Conservation (phyloP, 2,888 invertebrate genomes). For the Phortica okadai region DNA sequence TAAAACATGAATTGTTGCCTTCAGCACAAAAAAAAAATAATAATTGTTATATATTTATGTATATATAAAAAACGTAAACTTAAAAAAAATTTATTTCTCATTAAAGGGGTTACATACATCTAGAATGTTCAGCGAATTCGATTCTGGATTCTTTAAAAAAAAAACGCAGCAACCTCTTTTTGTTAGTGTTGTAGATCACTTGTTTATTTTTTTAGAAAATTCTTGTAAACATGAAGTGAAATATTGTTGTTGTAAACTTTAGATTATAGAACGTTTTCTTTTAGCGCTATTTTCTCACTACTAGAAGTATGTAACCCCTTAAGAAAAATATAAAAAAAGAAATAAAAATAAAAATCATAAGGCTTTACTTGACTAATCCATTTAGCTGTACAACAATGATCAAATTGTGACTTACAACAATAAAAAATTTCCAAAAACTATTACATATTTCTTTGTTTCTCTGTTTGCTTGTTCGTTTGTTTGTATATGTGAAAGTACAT, state of each 20-base stretch:
- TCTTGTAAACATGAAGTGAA: too few relatives aligned
- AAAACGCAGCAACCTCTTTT: too few relatives aligned
- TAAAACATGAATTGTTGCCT: background rate
- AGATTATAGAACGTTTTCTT: too few relatives aligned
- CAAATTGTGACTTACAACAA: conserved; percentile 26
- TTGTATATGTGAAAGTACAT: background rate
- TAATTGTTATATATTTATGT: background rate
- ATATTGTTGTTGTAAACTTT: too few relatives aligned
- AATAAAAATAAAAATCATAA: conserved; percentile 19
- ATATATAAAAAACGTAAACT: too few relatives aligned
- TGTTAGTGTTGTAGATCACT: too few relatives aligned
- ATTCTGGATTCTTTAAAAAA: too few relatives aligned
- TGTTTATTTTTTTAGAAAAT: too few relatives aligned
- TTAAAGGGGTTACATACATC: too few relatives aligned
- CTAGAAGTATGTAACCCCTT: background rate
- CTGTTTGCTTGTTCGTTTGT: conserved; percentile 23
- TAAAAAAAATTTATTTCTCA: too few relatives aligned
- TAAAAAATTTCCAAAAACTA: conserved; percentile 46
- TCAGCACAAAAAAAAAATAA: conserved; percentile 18
- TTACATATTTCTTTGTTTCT: conserved; percentile 7
- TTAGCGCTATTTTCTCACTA: too few relatives aligned
- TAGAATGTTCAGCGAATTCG: too few relatives aligned
- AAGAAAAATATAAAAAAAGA: conserved; percentile 8
- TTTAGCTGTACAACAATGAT: conserved; percentile 13
- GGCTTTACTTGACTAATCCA: background rate